Evolutionary conservation across 2,797 vertebrate genomes (phyloP), one percentile per base, ranked within the genome.

Genomic region (Microctenopoma lineatum): DNA sequence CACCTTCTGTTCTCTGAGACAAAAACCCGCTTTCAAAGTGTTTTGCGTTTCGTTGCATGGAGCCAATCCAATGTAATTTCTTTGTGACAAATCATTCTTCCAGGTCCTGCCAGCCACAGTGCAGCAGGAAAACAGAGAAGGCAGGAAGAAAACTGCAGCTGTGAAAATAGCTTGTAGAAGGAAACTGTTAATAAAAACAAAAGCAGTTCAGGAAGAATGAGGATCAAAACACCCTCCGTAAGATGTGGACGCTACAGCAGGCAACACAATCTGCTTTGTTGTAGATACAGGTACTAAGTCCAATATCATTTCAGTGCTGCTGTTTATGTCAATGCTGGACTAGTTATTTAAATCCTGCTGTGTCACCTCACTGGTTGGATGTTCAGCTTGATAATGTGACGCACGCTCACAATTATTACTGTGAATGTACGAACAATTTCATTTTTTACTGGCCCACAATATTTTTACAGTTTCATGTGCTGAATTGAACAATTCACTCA

Each of bases 171-270:
- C 59, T 50, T 48, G 44, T 61, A 77, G 65, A 68, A 36, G 59
- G 48, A 79, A 78, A 68, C 44, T 14, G 51, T 80, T 74, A 73
- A 79, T 73, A 67, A 68, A 82, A 84, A 76, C 70, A 68, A 79
- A 77, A 76, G 53, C 62, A 10, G 44, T 69, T 72, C 58, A 63
- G 60, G 57, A 71, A 68, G 54, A 59, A 45, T 50, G 34, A 53
- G 51, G 53, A 41, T 68, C 42, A 69, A 76, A 84, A 78, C 53
- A 51, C 13, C 1, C 39, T 56, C 42, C 26, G 38, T 80, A 46
- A 69, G 57, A 84, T 42, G 25, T 36, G 47, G 74, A 61, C 38
- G 18, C 55, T 59, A 9, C n/a, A 42, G 32, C 55, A 56, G 47
- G 59, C 60, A 71, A 75, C 55, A 66, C 57, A 56, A 58, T 79